Evolutionary conservation across 2,888 invertebrate species (phyloP).

Genomic region (Drosophila gaucha): DNA sequence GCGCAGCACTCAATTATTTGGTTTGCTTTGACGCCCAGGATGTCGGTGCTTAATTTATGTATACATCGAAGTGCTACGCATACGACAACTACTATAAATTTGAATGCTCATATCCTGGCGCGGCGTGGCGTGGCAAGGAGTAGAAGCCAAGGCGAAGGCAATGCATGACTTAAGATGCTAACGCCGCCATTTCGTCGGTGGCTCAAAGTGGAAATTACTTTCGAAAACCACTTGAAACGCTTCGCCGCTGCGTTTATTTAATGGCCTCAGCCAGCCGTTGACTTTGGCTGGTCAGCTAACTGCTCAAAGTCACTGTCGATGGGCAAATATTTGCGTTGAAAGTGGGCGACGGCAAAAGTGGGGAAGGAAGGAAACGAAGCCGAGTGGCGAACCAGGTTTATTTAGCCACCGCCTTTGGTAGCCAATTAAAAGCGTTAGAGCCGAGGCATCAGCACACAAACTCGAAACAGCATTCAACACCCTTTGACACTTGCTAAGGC

Average conservation of each 20-base stretch:
- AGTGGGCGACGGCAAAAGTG: neutral
- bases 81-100: constrained; percentile 66
- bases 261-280: constrained; percentile 49
- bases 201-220: constrained; percentile 73
- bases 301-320: constrained; percentile 59
- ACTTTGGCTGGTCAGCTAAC: constrained; percentile 52
- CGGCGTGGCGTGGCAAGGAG: neutral
- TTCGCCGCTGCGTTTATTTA: constrained; percentile 62
- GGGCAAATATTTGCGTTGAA: constrained; percentile 60
- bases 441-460: neutral
- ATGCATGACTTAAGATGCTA: constrained; percentile 62
- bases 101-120: constrained; percentile 73
- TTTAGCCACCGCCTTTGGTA: constrained; percentile 47
- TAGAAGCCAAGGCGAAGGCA: constrained; percentile 16
- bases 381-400: constrained; percentile 38
- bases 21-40: constrained; percentile 36
- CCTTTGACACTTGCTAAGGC: constrained; percentile 40
- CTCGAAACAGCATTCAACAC: constrained; percentile 23
- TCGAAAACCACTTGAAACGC: constrained; percentile 56
- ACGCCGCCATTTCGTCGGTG: constrained; percentile 54
- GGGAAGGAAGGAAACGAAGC: too few relatives aligned
- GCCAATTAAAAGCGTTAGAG: constrained; percentile 66
- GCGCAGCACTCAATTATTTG: constrained; percentile 43
- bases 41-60: constrained; percentile 64
- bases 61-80: constrained; percentile 49